phyloP scores from a whole-genome alignment of 1,140 invertebrate species.

The Anoplophora glabripennis region DNA sequence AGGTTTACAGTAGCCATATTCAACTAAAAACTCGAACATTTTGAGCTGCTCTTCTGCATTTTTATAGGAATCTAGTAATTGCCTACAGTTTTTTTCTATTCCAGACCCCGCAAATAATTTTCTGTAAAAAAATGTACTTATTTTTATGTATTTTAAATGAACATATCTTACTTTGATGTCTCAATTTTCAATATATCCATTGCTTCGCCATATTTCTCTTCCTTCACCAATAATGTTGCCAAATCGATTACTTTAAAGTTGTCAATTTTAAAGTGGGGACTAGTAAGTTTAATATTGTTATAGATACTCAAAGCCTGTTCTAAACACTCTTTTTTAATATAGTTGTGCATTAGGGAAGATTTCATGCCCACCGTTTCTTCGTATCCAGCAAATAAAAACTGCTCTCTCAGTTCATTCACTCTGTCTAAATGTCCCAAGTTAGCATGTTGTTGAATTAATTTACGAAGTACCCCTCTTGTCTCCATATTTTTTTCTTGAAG shows the following conservation, averaged over 20 bases:
- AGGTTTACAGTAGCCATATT: conserved; percentile 51
- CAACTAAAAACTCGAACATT: conserved; percentile 51
- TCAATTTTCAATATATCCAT: conserved; percentile 50
- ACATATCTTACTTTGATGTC: conserved; percentile 46
- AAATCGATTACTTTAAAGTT: conserved; percentile 57
- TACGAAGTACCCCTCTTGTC: conserved; percentile 54
- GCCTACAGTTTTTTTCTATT: conserved; percentile 51
- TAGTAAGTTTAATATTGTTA: conserved; percentile 48
- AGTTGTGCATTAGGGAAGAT: conserved; percentile 53
- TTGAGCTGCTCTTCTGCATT: conserved; percentile 35
- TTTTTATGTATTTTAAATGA: background rate
- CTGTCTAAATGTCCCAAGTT: conserved; percentile 50
- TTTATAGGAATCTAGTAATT: conserved; percentile 51
- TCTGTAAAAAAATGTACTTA: conserved; percentile 37
- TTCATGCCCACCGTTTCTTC: conserved; percentile 55
- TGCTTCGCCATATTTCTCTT: conserved; percentile 50
- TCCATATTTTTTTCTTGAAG: conserved; percentile 56
- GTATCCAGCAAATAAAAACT: conserved; percentile 51
- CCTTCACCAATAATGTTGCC: conserved; percentile 53
- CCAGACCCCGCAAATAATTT: conserved; percentile 41
- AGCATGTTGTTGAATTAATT: conserved; percentile 53
- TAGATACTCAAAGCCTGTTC: conserved; percentile 51
- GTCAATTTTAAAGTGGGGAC: conserved; percentile 54
- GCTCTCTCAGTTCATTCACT: conserved; percentile 50
- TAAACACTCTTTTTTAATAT: conserved; percentile 51